Conservation (phyloP, 2,113 vertebrate species). For the Bos indicus region DNA sequence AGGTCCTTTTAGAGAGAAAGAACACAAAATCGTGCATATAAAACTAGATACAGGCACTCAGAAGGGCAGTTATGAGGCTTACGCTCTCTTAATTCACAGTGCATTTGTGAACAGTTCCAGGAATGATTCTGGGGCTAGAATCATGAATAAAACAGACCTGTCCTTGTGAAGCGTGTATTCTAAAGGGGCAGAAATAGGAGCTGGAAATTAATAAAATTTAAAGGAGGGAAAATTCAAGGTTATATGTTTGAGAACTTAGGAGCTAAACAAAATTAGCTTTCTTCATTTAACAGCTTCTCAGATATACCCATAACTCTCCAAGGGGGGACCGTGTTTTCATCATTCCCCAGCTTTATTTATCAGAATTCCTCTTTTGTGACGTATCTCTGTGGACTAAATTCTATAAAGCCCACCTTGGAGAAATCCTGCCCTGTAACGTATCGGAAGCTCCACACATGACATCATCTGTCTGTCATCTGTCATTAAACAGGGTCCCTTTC, state of each 20-base stretch:
- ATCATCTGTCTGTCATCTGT: not conserved
- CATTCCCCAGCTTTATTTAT: not conserved
- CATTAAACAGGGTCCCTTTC: conserved; percentile 40
- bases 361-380: not conserved
- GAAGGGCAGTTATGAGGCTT: not conserved
- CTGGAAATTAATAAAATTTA: not conserved
- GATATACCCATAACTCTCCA: not conserved
- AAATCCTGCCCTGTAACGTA: not conserved
- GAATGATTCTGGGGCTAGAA: not conserved
- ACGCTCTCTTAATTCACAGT: not conserved
- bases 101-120: not conserved
- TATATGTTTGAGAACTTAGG: not conserved
- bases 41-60: not conserved
- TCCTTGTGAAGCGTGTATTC: not conserved
- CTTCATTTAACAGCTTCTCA: not conserved
- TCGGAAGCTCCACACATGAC: not conserved
- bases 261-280: not conserved
- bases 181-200: not conserved
- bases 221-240: not conserved
- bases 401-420: not conserved
- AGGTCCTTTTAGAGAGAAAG: not conserved
- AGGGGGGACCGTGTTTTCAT: not conserved
- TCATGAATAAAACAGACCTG: not conserved
- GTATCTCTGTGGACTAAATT: not conserved
- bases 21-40: not conserved